Conservation (phyloP, 2,113 vertebrate species). For the Sigmodon hispidus region DNA sequence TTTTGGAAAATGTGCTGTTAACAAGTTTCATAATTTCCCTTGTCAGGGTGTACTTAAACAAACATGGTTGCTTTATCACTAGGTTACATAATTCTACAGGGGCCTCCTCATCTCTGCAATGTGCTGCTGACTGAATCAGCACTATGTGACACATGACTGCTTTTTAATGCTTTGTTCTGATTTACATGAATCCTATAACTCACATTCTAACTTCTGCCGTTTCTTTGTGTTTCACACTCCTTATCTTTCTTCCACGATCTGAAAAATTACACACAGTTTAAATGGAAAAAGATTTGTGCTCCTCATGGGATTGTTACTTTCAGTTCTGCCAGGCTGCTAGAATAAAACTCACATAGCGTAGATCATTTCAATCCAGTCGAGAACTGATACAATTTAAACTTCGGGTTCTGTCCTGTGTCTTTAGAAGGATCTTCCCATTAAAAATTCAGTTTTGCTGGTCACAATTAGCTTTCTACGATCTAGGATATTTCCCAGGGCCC, state of each 20-base stretch:
- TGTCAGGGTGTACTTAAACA: not conserved
- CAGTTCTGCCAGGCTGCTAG: no score
- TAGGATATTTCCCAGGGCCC: not conserved
- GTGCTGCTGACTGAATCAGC: not conserved
- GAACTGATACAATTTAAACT: not conserved
- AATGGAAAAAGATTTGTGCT: no score
- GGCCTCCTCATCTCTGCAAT: no score
- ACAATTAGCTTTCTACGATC: not conserved
- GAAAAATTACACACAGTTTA: not conserved
- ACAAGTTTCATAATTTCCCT: not conserved
- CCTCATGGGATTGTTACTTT: not conserved
- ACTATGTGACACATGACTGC: not conserved
- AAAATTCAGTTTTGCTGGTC: not conserved
- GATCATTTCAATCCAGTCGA: not conserved
- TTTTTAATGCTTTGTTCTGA: not conserved
- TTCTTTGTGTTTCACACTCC: not conserved
- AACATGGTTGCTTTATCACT: no score
- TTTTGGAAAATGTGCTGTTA: not conserved
- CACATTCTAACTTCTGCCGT: not conserved
- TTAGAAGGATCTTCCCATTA: not conserved
- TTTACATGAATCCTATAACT: no score
- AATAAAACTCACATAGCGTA: not conserved
- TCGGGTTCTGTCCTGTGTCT: not conserved
- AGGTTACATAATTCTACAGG: no score
- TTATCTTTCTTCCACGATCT: not conserved